Evolutionary conservation across 2,797 vertebrate species (phyloP), one percentile per base, ranked within the genome.

Genomic region (Allobates femoralis): DNA sequence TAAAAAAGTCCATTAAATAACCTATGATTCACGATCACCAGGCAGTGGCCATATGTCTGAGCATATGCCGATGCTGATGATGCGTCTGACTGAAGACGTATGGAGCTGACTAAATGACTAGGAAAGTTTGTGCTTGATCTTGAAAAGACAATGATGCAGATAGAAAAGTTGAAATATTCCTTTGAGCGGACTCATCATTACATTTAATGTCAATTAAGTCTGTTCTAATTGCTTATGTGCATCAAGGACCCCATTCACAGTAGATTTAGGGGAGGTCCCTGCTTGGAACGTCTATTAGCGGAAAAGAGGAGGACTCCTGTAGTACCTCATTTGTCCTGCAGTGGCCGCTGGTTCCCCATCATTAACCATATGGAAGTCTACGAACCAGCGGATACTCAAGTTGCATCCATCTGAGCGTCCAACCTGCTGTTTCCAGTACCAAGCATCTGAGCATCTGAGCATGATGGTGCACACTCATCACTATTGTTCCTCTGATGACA

Each of bases 1-100:
- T 86, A 83, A 86, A 86, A 83, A 81, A 60, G 56, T 77, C 79
- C 80, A 83, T 77, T 86, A 78, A 83, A 71, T 83, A 86, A 86
- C 73, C 85, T 86, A 83, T 78, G 85, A 86, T 77, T 86, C 79
- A 86, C 69, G 79, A 82, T 82, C 78, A 55, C 85, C 32, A 69
- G n/a, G 73, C 34, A 12, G 80, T 69, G 58, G 50, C 85, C 85
- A 83, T 86, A 86, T 86, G 85, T 80, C 32, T 12, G 79, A 37
- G 71, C 85, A 86, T 86, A 81, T 86, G 85, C 32, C 69, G 15
- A 73, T 46, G 19, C 64, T 67, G 60, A 62, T 55, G 85, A 86
- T 56, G 62, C 30, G 5, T 83, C 73, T 77, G 77, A 79, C 28
- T 41, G 32, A 58, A 82, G 67, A 82, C 53, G 55, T 81, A 83